Evolutionary conservation across 2,113 vertebrate species (phyloP).

Genomic region (Carollia perspicillata): DNA sequence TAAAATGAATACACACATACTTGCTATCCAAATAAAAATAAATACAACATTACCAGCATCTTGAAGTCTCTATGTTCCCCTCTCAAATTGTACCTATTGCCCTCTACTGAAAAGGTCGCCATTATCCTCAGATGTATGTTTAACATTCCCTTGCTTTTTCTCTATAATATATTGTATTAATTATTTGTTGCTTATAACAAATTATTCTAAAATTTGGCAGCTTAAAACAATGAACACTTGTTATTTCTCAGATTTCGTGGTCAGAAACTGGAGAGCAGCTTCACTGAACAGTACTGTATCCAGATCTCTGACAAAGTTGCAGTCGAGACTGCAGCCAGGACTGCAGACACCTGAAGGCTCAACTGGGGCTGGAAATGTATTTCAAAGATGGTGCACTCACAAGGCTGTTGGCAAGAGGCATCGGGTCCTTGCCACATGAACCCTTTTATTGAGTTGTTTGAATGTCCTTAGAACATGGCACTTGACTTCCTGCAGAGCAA

Average conservation of each 20-base stretch:
- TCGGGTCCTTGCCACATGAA: fast-evolving
- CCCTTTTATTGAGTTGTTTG: neutral
- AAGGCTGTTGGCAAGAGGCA: neutral
- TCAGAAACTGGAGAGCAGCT: neutral
- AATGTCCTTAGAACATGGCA: neutral
- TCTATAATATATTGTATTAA: neutral
- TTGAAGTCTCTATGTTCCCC: neutral
- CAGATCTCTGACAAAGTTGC: neutral
- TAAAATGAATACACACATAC: neutral
- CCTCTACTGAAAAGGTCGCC: neutral
- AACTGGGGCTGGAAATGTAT: neutral
- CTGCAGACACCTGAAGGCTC: neutral
- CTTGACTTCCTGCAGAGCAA: neutral
- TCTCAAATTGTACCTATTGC: neutral
- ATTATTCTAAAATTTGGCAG: neutral
- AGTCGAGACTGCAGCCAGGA: neutral
- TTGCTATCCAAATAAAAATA: neutral
- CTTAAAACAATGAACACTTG: neutral
- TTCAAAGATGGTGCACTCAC: neutral
- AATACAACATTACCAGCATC: neutral
- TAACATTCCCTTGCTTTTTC: neutral
- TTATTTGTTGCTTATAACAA: neutral
- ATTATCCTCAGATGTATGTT: neutral
- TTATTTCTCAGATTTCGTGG: neutral
- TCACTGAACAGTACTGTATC: neutral